Evolutionary conservation across 1,140 invertebrate species (phyloP), one percentile per base, ranked within the genome.

Genomic region (Bradynema listronoti): DNA sequence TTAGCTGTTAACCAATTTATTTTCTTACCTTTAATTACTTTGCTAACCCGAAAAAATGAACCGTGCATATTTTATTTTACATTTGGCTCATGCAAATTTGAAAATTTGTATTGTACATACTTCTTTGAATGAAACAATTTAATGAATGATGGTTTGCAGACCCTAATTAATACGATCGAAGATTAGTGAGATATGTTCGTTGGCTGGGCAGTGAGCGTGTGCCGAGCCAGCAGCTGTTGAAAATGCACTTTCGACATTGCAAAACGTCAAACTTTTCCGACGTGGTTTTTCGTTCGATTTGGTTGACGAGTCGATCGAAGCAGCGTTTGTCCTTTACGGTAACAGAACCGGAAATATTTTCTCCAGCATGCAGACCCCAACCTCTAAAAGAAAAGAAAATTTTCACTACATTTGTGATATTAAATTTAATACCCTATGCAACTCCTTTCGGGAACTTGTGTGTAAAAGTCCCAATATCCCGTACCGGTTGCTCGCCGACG

Each of bases 401-500:
- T 50, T 33, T 61, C 16, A 2, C 16, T 5, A 39, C 2, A 9
- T 22, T 45, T 34, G 34, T 47, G 54, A 11, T 0, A 2, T 7
- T 9, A 16, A 54, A 78, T 0, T 0, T 3, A n/a, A 24, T 57
- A 76, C 73, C 73, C 73, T 22, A 73, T 66, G 58, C 73, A 76
- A 47, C 69, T 76, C 39, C 73, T 61, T 46, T 76, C 73, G 1
- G 73, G 73, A 59, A 76, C 68, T 60, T 76, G 75, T 16, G 73
- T 76, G 42, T 76, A 76, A 45, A 76, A 76, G 46, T 76, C 73
- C 73, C 73, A 76, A 42, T 76, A 76, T 9, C 73, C 73, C 24
- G 50, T 52, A 27, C 73, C 73, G 11, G 66, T 66, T 1, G 73
- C 73, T 32, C 70, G 61, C 27, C 73, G 22, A 41, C 73, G 43